Evolutionary conservation across 2,888 invertebrate genomes (phyloP), one percentile per base, ranked within the genome.

Genomic region (Netelia virgata): DNA sequence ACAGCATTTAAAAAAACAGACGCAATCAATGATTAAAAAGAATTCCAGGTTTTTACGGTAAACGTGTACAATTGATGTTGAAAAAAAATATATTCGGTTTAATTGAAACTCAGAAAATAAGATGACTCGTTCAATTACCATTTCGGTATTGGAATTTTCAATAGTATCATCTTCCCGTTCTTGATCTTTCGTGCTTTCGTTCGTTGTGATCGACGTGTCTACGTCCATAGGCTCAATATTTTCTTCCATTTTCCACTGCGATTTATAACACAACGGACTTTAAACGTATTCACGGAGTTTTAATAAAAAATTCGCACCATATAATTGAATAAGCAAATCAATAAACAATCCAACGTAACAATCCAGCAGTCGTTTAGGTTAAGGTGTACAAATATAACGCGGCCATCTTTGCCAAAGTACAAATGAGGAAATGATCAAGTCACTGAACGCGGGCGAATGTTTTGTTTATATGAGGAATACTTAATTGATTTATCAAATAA

Each of bases 231-330:
- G 47, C 47, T 47, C 47, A 11, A 14, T 14, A 23, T n/a, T 23
- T 28, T 66, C n/a, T 66, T 66, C 66, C 66, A 66, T 66, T 66
- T 66, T 64, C 23, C 64, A 28, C 23, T 64, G 16, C 16, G 28
- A n/a, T 64, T 64, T 64, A 10, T 36, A 64, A 47, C 47, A 3
- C 47, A 43, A 43, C 43, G 43, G 1, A 47, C 47, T 47, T 47
- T 47, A 47, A 47, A 47, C 10, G 11, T 14, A 47, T 36, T 36
- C 36, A 14, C 47, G 47, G 11, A 47, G 14, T 47, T 11, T 14
- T 47, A 14, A 14, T 47, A 47, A 47, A 14, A 47, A 20, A 28
- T 64, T 36, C 41, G 64, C 16, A 28, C 16, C 36, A n/a, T 64
- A 16, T 64, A 64, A 36, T 64, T 64, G n/a, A 36, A 14, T 41